Evolutionary conservation across 2,888 invertebrate species (phyloP).

Genomic region (Pyralis farinalis): DNA sequence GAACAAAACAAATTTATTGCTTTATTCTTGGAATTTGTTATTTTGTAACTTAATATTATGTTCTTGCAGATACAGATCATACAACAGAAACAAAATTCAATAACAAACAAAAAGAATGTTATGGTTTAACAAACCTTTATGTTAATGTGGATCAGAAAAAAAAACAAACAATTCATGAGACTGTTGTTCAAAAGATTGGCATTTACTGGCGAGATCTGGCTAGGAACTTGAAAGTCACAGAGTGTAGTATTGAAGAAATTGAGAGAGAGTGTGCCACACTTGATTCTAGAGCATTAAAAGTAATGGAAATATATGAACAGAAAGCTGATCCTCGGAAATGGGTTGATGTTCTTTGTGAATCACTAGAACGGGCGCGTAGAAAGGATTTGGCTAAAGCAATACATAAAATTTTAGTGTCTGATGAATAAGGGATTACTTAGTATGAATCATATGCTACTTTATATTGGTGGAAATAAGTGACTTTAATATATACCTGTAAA

Average conservation of each 20-base stretch:
- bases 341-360: constrained; percentile 59
- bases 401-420: constrained; percentile 48
- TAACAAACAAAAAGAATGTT: constrained; percentile 17
- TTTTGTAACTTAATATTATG: not conserved
- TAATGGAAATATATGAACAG: constrained; percentile 43
- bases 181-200: constrained; percentile 55
- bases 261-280: constrained; percentile 36
- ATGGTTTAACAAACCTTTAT: constrained; percentile 27
- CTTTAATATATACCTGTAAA: too few species aligned
- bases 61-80: not conserved
- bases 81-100: constrained; percentile 15
- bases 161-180: constrained; percentile 47
- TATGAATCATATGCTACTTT: too few species aligned
- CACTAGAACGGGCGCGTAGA: constrained; percentile 54
- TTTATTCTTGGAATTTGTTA: too few species aligned
- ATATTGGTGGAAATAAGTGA: too few species aligned
- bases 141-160: constrained; percentile 37
- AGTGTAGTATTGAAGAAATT: constrained; percentile 57
- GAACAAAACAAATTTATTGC: too few species aligned
- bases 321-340: constrained; percentile 55
- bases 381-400: constrained; percentile 52
- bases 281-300: constrained; percentile 39
- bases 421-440: too few species aligned
- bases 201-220: constrained; percentile 58
- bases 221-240: constrained; percentile 54